These are phyloP conservation scores for Campylomormyrus numenius DNA, from an alignment of 2,113 vertebrate species.

Conservation along the genomic window DNA sequence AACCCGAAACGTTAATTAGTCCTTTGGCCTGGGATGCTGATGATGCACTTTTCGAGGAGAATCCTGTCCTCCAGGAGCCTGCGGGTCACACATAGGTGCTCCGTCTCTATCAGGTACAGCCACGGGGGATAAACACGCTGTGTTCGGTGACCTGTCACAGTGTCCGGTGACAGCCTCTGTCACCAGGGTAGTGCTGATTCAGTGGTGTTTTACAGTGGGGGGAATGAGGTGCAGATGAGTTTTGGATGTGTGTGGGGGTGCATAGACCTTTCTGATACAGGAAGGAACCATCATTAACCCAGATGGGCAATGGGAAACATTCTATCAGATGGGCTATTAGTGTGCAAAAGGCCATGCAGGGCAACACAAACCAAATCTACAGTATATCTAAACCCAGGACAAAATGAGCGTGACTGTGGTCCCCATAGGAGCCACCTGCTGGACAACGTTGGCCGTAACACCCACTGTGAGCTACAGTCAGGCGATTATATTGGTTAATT, in stretches of 20 bases:
- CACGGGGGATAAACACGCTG: not conserved
- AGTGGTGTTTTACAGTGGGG: too few species aligned
- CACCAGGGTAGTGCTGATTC: not conserved
- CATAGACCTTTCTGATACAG: not conserved
- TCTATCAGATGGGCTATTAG: not conserved
- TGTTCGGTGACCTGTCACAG: not conserved
- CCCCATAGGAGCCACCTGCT: not conserved
- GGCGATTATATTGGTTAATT: not conserved
- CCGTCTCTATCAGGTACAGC: not conserved
- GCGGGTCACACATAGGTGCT: not conserved
- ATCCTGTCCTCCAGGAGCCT: not conserved
- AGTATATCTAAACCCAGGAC: not conserved
- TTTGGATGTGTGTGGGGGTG: not conserved
- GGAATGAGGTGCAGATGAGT: not conserved
- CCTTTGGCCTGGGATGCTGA: not conserved
- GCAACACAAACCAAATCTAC: not conserved
- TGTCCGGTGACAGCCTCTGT: not conserved
- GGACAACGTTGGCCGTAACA: not conserved
- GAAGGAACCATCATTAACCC: not conserved
- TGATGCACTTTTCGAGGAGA: not conserved
- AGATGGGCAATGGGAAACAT: not conserved
- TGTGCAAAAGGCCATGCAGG: not conserved
- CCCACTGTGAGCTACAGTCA: not conserved
- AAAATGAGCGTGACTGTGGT: not conserved
- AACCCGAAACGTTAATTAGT: not conserved